phyloP scores from a whole-genome alignment of 2,797 vertebrate genomes.

The Falco cherrug region DNA sequence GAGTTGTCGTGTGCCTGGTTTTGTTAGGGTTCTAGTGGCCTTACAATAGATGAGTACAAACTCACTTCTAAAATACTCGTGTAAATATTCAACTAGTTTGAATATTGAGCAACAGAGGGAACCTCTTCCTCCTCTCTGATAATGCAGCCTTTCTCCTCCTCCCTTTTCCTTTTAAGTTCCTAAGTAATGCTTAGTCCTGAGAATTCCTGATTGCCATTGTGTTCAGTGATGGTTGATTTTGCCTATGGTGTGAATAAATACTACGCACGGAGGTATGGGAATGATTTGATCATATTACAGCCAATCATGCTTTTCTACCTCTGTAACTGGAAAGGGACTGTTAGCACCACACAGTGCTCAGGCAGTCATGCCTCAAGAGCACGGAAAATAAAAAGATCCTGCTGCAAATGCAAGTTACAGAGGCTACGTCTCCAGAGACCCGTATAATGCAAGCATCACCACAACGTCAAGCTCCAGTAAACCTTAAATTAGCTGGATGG shows the following conservation, averaged over 20 bases:
- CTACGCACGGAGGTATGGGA: rapidly evolving
- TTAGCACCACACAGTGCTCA: neutral
- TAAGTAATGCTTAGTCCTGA: neutral
- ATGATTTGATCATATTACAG: neutral
- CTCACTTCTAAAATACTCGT: neutral
- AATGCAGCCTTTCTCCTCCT: neutral
- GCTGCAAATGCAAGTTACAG: neutral
- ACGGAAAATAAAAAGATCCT: neutral
- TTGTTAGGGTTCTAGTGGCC: neutral
- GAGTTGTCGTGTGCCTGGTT: neutral
- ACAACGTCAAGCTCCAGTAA: neutral
- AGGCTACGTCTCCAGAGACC: neutral
- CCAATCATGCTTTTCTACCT: neutral
- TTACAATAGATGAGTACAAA: neutral
- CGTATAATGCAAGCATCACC: neutral
- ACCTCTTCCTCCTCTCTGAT: neutral
- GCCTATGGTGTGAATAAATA: neutral
- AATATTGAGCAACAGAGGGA: neutral
- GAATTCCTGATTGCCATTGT: neutral
- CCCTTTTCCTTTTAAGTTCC: neutral
- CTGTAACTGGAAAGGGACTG: neutral
- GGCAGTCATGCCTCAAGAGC: neutral
- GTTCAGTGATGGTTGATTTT: neutral
- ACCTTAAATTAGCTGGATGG: neutral
- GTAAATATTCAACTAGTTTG: neutral